A percentile compares a stretch with the other conserved stretches of the same genome.
Conservation (phyloP, 1,140 invertebrate genomes). For the Mercenaria mercenaria region DNA sequence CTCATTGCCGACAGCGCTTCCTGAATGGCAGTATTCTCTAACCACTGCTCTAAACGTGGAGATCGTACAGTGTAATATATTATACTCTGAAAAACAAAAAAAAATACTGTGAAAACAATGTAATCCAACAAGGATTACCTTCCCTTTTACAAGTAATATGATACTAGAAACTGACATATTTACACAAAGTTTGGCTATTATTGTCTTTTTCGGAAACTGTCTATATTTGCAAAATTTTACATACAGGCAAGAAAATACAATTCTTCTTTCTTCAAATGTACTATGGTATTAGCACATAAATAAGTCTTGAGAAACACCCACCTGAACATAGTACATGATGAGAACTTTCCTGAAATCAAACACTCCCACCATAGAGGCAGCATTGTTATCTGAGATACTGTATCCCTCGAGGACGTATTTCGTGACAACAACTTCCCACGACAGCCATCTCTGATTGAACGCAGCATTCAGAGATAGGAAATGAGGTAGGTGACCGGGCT, state of each 20-base stretch:
- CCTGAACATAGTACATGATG: constrained; percentile 99
- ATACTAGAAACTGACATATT: too few species aligned
- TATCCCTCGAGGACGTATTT: constrained; percentile 99
- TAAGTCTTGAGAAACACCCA: too few species aligned
- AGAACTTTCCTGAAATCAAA: constrained; percentile 98
- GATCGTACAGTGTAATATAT: constrained; percentile 98
- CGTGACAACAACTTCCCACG: constrained; percentile 96
- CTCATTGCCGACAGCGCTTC: constrained; percentile 93
- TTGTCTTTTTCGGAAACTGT: too few species aligned
- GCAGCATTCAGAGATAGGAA: constrained; percentile 97
- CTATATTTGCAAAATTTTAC: too few species aligned
- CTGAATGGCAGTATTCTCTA: constrained; percentile 91
- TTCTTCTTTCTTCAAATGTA: too few species aligned
- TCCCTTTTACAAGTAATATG: too few species aligned
- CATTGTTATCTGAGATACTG: constrained; percentile 98
- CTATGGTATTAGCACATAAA: too few species aligned
- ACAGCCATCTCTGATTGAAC: constrained; percentile 98
- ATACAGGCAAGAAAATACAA: too few species aligned
- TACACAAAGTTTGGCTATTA: too few species aligned
- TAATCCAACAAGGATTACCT: too few species aligned
- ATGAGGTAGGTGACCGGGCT: constrained; percentile 96
- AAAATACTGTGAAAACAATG: too few species aligned
- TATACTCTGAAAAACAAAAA: constrained; percentile 91
- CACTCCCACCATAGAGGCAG: constrained; percentile 98
- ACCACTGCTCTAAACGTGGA: constrained; percentile 95